A percentile compares a stretch with the other conserved stretches of the same genome.
Evolutionary conservation across 2,797 vertebrate species (phyloP).

Genomic region (Pitangus sulphuratus): DNA sequence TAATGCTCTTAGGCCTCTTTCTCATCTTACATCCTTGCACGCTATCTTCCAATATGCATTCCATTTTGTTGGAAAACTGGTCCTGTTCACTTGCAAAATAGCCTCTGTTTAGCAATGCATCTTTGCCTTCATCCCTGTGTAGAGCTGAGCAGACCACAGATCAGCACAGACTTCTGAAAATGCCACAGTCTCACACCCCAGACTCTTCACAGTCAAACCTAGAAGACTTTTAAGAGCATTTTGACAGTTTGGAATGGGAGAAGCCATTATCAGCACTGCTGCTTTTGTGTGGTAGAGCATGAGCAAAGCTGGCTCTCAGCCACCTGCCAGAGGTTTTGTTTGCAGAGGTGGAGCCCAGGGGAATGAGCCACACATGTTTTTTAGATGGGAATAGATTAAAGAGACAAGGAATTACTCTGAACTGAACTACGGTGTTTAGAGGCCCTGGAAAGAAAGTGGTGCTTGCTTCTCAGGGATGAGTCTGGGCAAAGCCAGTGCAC

Average conservation of each 20-base stretch:
- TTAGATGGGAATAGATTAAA: not conserved
- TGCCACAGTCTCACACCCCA: not conserved
- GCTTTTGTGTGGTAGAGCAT: not conserved
- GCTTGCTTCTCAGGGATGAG: not conserved
- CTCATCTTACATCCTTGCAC: not conserved
- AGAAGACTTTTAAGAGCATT: not conserved
- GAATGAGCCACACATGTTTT: not conserved
- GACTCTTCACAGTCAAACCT: not conserved
- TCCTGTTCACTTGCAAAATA: not conserved
- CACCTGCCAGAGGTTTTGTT: not conserved
- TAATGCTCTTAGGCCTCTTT: not conserved
- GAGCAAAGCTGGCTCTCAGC: not conserved
- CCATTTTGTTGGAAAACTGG: not conserved
- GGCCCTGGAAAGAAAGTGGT: not conserved
- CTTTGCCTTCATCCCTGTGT: not conserved
- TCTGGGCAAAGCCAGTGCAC: not conserved
- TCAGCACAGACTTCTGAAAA: not conserved
- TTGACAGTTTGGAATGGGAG: not conserved
- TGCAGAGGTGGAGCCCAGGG: not conserved
- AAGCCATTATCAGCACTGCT: not conserved
- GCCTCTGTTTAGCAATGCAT: not conserved
- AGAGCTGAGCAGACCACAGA: not conserved
- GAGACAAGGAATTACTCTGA: not conserved
- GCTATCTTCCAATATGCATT: not conserved
- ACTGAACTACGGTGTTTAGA: not conserved